Base-by-base conservation (phyloP, 2,888 invertebrate species). In the Trimorus sp. region DNA sequence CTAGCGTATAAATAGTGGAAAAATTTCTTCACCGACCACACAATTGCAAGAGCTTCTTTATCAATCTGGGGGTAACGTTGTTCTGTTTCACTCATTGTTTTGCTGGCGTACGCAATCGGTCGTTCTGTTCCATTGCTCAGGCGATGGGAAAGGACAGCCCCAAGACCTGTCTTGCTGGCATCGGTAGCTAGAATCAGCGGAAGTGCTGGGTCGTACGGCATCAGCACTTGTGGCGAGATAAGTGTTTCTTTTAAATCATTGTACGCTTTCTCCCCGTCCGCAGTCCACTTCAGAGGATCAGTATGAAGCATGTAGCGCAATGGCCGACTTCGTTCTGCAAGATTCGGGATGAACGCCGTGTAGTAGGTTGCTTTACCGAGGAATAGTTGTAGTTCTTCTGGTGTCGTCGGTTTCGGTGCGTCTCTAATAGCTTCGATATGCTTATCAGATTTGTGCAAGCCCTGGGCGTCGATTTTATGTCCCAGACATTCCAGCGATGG, bases 371-470 rank as follows among this genome's bases (percentile, higher is more conserved):
- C 53, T 51, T 65, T 65, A 7, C 65, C 65, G 4, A 66, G 9
- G 14, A 66, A 66, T 0, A 66, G 54, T n/a, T 66, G 54, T 0
- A 66, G 54, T 16, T 66, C 66, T 3, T 66, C 77, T 63, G 69
- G 68, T 3, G 26, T n/a, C 36, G 68, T 49, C 11, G 75, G 66
- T 37, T 66, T 56, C 2, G 75, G 59, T 3, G 65, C 66, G 7
- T 75, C 59, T 16, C 66, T 56, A 7, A 74, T 36, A 9, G 58
- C 65, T 49, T 12, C 16, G 8, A 75, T 66, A 40, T 66, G 75
- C n/a, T 69, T 69, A 37, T 69, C 56, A 1, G 76, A 60, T 56
- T 76, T 76, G 38, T 76, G 62, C 6, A 76, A 11, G 14, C 76
- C 76, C 5, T 69, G 40, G 3, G n/a, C n/a, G 14, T 69, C 76